These are phyloP conservation scores for Brachionus rotundiformis DNA, from an alignment of 1,140 invertebrate genomes.

Conservation along the genomic window DNA sequence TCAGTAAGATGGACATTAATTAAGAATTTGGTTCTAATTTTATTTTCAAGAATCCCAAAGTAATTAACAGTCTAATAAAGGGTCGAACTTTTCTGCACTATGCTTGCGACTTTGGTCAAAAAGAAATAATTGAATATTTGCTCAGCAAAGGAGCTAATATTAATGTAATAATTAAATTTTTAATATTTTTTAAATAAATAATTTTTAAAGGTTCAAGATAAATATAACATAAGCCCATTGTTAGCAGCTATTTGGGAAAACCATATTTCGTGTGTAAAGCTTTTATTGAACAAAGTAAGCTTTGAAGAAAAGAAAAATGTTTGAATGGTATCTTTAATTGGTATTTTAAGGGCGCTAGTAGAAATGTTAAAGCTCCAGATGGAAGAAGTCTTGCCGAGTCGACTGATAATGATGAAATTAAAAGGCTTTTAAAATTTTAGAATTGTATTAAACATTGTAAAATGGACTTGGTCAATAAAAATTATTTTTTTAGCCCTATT, in stretches of 20 bases:
- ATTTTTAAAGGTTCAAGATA: constrained; percentile 69
- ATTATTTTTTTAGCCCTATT: too few species aligned
- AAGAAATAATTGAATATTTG: constrained; percentile 83
- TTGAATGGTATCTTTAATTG: constrained; percentile 50
- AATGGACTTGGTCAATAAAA: neutral
- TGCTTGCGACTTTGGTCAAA: constrained; percentile 91
- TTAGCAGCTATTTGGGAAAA: constrained; percentile 50
- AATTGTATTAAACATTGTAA: neutral
- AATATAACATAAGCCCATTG: constrained; percentile 38
- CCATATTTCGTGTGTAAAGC: constrained; percentile 63
- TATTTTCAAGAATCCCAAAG: constrained; percentile 51
- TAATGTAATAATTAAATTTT: constrained; percentile 73
- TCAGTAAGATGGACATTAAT: neutral
- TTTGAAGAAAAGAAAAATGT: constrained; percentile 29
- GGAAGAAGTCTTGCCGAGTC: constrained; percentile 81
- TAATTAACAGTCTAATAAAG: constrained; percentile 52
- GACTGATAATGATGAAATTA: constrained; percentile 69
- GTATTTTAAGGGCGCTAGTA: constrained; percentile 75
- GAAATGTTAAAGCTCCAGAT: constrained; percentile 79
- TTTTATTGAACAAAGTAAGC: constrained; percentile 79
- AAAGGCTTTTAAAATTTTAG: neutral
- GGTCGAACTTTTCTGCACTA: constrained; percentile 58
- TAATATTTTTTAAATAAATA: constrained; percentile 52
- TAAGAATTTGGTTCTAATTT: neutral
- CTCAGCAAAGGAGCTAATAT: constrained; percentile 83